These are phyloP conservation scores for Octonoba sinensis DNA, from an alignment of 2,888 invertebrate species.

Conservation along the genomic window DNA sequence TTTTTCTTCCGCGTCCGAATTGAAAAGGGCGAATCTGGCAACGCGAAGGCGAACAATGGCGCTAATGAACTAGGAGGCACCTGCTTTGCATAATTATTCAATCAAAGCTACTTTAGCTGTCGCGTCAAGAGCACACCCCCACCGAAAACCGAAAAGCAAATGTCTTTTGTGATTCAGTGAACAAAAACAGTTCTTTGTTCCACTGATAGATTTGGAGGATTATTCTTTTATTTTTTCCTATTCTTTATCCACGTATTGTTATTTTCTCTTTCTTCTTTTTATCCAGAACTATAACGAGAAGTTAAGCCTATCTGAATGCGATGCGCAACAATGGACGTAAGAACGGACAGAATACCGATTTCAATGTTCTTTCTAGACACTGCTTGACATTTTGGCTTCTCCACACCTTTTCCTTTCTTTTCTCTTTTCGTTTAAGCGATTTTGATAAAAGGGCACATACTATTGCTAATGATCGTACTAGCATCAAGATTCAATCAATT, in stretches of 20 bases:
- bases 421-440: constrained; percentile 3
- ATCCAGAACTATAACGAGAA: constrained; percentile 49
- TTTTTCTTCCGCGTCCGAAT: constrained; percentile 38
- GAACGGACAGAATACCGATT: constrained; percentile 39
- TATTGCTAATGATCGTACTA: too few species aligned
- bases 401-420: constrained; percentile 5
- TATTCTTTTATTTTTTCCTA: constrained; percentile 18
- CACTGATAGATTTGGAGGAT: constrained; percentile 46
- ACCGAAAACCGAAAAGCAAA: constrained; percentile 36
- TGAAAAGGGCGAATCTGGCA: constrained; percentile 44
- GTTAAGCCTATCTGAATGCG: constrained; percentile 51
- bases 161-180: constrained; percentile 33
- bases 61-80: constrained; percentile 55
- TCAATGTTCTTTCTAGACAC: neutral
- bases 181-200: constrained; percentile 50
- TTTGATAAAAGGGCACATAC: neutral
- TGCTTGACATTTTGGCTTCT: constrained; percentile 6
- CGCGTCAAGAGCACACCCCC: constrained; percentile 8
- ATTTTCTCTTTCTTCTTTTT: constrained; percentile 24
- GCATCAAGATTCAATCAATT: too few species aligned
- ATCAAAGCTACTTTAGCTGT: constrained; percentile 54
- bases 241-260: constrained; percentile 17
- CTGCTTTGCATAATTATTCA: constrained; percentile 64
- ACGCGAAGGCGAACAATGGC: constrained; percentile 33
- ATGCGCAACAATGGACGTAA: constrained; percentile 15